Evolutionary conservation across 2,113 vertebrate genomes (phyloP).

Genomic region (Pteropus alecto): DNA sequence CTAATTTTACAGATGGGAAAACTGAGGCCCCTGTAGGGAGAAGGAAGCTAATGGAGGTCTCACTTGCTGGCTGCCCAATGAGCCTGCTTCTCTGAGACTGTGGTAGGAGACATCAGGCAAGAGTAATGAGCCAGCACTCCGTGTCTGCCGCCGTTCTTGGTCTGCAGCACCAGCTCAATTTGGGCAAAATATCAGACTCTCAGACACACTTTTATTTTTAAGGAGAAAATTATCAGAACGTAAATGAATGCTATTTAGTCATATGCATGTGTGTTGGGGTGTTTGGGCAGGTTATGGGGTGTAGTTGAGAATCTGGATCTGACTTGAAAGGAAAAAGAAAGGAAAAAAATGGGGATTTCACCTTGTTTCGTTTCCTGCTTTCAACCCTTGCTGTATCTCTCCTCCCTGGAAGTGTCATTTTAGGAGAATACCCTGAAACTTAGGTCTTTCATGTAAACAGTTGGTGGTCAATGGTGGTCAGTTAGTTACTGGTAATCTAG

Average conservation of each 20-base stretch:
- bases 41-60: conserved; percentile 4
- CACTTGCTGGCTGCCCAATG: conserved; percentile 19
- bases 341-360: neutral
- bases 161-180: conserved; percentile 24
- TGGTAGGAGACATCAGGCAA: conserved; percentile 37
- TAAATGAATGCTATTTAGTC: neutral
- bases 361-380: neutral
- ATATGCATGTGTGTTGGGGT: neutral
- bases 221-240: conserved; percentile 34
- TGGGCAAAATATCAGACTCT: conserved; percentile 31
- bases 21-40: conserved; percentile 25
- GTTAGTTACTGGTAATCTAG: neutral
- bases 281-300: neutral
- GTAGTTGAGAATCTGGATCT: neutral
- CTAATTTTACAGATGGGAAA: conserved; percentile 41
- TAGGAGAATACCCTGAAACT: neutral
- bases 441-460: neutral
- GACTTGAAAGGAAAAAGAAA: neutral
- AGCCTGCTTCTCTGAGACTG: conserved; percentile 24
- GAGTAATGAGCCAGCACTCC: conserved; percentile 48
- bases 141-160: neutral
- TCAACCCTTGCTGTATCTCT: neutral
- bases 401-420: neutral
- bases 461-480: neutral
- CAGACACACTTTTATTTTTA: conserved; percentile 44